Evolutionary conservation across 2,113 vertebrate genomes (phyloP).

Genomic region (Climacteris rufus): DNA sequence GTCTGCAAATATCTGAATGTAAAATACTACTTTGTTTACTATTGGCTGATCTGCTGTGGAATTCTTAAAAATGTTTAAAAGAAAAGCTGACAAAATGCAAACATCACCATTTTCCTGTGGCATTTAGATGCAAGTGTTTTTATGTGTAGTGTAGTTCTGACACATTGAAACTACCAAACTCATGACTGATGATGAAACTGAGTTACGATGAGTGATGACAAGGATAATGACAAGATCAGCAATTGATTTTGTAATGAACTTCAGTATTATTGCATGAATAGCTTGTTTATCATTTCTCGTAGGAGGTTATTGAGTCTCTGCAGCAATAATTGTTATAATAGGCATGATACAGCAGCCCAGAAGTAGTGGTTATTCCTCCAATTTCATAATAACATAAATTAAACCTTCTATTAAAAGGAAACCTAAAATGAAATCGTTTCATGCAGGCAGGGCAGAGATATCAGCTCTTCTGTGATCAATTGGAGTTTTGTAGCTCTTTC

Average conservation of each 20-base stretch:
- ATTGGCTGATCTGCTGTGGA: background rate
- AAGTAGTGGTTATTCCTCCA: background rate
- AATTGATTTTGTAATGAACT: constrained; percentile 8
- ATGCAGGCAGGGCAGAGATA: background rate
- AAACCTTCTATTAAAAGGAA: background rate
- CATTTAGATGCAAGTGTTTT: background rate
- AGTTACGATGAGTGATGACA: background rate
- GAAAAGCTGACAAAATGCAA: background rate
- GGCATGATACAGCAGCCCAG: background rate
- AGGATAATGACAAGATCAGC: background rate
- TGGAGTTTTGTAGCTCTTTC: background rate
- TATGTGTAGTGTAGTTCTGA: background rate
- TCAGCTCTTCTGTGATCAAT: background rate
- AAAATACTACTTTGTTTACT: background rate
- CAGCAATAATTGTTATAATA: background rate
- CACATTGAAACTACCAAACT: background rate
- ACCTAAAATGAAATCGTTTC: background rate
- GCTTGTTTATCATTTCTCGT: background rate
- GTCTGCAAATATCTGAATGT: background rate
- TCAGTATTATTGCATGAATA: background rate
- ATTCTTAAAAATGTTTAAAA: background rate
- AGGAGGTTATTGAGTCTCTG: background rate
- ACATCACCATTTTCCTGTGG: background rate
- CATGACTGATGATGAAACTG: background rate
- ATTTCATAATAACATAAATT: background rate